Base-by-base conservation (phyloP, 1,140 invertebrate species). In the Drosophila ficusphila region DNA sequence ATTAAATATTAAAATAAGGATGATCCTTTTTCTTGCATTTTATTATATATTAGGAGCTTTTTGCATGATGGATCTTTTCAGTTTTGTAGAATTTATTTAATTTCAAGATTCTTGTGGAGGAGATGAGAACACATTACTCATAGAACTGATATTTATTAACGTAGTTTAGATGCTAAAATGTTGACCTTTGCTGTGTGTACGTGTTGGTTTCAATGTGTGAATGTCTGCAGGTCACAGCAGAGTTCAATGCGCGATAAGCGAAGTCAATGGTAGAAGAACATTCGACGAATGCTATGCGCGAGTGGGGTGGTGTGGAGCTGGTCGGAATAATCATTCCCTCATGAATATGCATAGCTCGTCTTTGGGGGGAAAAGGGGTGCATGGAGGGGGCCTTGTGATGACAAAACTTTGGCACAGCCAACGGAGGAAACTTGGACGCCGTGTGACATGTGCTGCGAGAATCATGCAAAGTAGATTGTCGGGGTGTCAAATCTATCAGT, bases 171-270 rank as follows among this genome's bases (percentile, higher is more conserved):
- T 18, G 0, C 53, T 52, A 58, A 3, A 34, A 9, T 16, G 7
- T 12, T 60, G 29, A 27, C 39, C 53, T 7, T 39, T 8, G 14
- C 1, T 64, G 39, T 69, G 23, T 18, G 27, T 29, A 42, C 38
- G 48, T 36, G 56, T 46, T 12, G 5, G 41, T 31, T 27, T 14
- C 31, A 16, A 41, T 52, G 23, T 62, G 36, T 31, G 34, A 60
- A 34, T 52, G 70, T 25, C 71, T 52, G 19, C 71, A 68, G 72
- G 72, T 76, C 71, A 75, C 5, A 54, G 41, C 5, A 75, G 34
- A 76, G 73, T 76, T 76, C 73, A 76, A 76, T 76, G 73, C 52
- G 73, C 73, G 73, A 76, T 76, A 76, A 76, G 71, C 73, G 38
- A 67, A 67, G 62, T 52, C 62, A 67, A 67, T 67, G 62, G 54